Conservation (phyloP, 1,140 invertebrate genomes). For the Acyrthosiphon pisum region DNA sequence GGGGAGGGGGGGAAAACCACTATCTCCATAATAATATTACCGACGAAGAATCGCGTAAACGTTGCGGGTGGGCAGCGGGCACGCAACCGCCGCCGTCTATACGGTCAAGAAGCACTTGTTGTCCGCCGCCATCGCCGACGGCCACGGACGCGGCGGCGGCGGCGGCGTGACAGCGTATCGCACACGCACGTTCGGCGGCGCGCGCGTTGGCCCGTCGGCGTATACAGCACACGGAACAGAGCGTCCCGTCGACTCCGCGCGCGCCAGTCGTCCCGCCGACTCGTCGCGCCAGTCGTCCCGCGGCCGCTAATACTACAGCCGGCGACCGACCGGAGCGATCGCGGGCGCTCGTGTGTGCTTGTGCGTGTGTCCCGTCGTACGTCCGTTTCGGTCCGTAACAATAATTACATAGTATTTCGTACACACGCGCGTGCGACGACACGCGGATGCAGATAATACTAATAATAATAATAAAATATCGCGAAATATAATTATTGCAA, state of each 20-base stretch:
- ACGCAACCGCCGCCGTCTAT: background rate
- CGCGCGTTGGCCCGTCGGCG: background rate
- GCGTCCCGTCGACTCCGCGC: constrained; percentile 30
- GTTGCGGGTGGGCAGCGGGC: background rate
- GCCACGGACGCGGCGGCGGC: no score
- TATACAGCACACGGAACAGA: background rate
- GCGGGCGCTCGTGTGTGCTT: background rate
- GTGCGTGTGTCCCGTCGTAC: background rate
- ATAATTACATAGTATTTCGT: background rate
- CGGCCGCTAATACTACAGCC: background rate
- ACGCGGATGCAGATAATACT: background rate
- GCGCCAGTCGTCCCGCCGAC: constrained; percentile 34
- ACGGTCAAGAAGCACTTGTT: constrained; percentile 45
- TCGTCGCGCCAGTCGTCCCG: background rate
- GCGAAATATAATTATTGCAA: background rate
- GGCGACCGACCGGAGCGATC: background rate
- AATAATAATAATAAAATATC: background rate
- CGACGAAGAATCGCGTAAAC: background rate
- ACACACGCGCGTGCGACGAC: background rate
- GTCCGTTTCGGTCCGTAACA: background rate
- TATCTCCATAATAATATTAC: no score
- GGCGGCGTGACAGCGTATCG: background rate
- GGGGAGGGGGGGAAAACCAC: no score
- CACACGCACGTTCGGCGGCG: constrained; percentile 29
- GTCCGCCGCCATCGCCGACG: background rate